Evolutionary conservation across 2,888 invertebrate genomes (phyloP).

Genomic region (Tenthredo scrophulariae): DNA sequence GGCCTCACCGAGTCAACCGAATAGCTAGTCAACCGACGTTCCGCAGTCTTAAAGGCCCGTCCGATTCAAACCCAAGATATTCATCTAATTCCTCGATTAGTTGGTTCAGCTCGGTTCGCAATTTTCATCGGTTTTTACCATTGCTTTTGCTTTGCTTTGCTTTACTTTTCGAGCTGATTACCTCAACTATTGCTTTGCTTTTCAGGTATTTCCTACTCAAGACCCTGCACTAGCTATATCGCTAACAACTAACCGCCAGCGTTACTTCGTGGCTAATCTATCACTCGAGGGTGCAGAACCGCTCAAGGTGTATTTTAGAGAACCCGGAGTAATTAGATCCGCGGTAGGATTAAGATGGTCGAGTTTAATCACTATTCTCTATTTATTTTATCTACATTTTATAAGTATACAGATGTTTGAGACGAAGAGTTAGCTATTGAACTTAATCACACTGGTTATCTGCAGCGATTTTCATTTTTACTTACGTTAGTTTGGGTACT

Average conservation of each 20-base stretch:
- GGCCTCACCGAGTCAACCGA: background rate
- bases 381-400: background rate
- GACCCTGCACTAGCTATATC: background rate
- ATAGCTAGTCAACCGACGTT: background rate
- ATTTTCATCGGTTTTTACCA: constrained; percentile 1
- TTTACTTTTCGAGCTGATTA: background rate
- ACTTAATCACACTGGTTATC: background rate
- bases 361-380: background rate
- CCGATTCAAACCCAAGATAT: constrained; percentile 65
- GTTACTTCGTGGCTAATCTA: constrained; percentile 27
- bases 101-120: background rate
- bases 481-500: background rate
- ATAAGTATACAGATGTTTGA: background rate
- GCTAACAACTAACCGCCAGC: constrained; percentile 11
- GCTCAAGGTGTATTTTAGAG: background rate
- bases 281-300: constrained; percentile 4
- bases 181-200: background rate
- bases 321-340: constrained; percentile 35
- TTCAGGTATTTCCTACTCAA: background rate
- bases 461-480: background rate
- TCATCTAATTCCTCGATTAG: constrained; percentile 71
- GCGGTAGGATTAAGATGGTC: background rate
- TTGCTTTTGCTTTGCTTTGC: background rate
- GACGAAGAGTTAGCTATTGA: background rate
- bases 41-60: background rate